Evolutionary conservation across 2,113 vertebrate genomes (phyloP).

Genomic region (Labeo rohita): DNA sequence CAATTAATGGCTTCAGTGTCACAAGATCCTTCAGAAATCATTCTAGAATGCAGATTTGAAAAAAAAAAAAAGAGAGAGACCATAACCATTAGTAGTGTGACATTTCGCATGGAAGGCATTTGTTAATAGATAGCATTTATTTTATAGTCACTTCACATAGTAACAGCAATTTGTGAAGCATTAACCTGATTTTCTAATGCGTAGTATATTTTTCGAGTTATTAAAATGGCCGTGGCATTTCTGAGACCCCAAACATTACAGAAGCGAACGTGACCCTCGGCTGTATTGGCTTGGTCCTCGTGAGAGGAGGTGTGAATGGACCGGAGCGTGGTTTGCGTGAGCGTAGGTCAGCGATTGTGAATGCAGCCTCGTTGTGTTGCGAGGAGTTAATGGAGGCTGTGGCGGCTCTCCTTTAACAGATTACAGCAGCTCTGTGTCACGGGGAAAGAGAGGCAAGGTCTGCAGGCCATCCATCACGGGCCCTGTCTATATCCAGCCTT

Average conservation of each 20-base stretch:
- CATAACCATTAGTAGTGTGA: not conserved
- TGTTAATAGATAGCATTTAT: not conserved
- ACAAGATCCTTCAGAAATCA: no score
- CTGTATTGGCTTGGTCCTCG: constrained; percentile 43
- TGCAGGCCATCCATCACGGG: constrained; percentile 74
- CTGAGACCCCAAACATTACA: not conserved
- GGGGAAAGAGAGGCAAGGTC: constrained; percentile 69
- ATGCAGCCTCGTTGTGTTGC: constrained; percentile 68
- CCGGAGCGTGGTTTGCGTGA: constrained; percentile 56
- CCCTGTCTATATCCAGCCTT: constrained; percentile 71
- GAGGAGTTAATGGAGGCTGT: constrained; percentile 74
- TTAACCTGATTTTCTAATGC: not conserved
- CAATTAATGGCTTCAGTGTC: not conserved
- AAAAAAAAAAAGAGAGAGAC: no score
- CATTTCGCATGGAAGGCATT: not conserved
- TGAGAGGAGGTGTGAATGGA: constrained; percentile 50
- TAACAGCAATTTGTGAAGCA: not conserved
- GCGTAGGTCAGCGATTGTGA: constrained; percentile 65
- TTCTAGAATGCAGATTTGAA: no score
- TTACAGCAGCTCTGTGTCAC: constrained; percentile 76
- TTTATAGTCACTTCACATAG: not conserved
- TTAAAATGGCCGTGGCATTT: not conserved
- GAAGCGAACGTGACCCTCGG: not conserved
- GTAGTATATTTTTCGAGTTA: not conserved
- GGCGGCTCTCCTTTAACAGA: constrained; percentile 73